Percentiles rank a stretch among this genome's conserved stretches.
Evolutionary conservation across 2,888 invertebrate species (phyloP).

Genomic region (Linnaemya tessellans): DNA sequence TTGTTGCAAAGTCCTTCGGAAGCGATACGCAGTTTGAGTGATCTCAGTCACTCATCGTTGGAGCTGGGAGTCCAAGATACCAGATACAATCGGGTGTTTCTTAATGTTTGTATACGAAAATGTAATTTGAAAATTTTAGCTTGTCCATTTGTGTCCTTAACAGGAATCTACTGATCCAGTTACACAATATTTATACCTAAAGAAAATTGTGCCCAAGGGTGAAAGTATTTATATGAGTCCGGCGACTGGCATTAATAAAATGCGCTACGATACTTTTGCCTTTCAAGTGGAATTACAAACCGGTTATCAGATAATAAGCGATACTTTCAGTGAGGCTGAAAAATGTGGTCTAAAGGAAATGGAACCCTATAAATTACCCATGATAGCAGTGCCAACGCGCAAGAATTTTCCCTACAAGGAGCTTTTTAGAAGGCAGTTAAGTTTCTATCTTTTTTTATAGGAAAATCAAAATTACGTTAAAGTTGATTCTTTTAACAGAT

Average conservation of each 20-base stretch:
- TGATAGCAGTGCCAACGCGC: constrained; percentile 85
- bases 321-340: constrained; percentile 86
- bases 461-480: background rate
- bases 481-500: constrained; percentile 78
- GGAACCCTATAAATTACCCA: constrained; percentile 85
- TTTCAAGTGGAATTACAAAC: constrained; percentile 86
- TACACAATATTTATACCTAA: constrained; percentile 84
- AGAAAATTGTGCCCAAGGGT: constrained; percentile 85
- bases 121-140: background rate
- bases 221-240: constrained; percentile 85
- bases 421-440: constrained; percentile 83
- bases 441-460: background rate
- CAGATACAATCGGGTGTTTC: constrained; percentile 86
- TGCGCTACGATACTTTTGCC: constrained; percentile 85
- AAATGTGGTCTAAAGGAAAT: constrained; percentile 86
- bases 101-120: constrained; percentile 81
- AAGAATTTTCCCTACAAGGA: constrained; percentile 86
- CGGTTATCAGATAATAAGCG: constrained; percentile 86
- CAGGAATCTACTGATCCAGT: constrained; percentile 85
- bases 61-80: constrained; percentile 86
- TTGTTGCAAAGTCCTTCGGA: constrained; percentile 86
- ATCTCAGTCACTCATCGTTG: constrained; percentile 85
- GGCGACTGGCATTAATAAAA: constrained; percentile 84
- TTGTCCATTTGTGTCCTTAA: constrained; percentile 2
- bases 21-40: constrained; percentile 84